These are phyloP conservation scores for Gallinago solitaria DNA, from an alignment of 2,797 vertebrate species.

Conservation along the genomic window DNA sequence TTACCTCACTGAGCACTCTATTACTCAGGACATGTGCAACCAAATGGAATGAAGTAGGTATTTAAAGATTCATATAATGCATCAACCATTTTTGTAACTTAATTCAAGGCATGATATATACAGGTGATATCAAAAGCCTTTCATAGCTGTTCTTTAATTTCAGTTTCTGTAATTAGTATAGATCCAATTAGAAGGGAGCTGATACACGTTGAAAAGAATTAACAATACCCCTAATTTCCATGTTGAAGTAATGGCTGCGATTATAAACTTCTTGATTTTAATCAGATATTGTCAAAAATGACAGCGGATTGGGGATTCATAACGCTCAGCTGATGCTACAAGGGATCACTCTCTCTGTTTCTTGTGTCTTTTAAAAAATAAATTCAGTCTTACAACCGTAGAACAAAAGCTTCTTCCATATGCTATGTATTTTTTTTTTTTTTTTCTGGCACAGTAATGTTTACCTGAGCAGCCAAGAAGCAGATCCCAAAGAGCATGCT, in stretches of 20 bases:
- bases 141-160: constrained; percentile 47
- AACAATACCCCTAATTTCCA: constrained; percentile 49
- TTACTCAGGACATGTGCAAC: neutral
- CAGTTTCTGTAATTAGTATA: constrained; percentile 35
- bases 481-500: neutral
- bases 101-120: constrained; percentile 28
- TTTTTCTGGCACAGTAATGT: neutral
- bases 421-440: accelerated
- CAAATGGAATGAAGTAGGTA: neutral
- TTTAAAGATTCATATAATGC: neutral
- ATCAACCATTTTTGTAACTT: constrained; percentile 31
- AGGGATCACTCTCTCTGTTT: neutral
- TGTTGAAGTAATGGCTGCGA: constrained; percentile 51
- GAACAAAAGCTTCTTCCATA: neutral
- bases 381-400: neutral
- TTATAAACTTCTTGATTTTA: constrained; percentile 55
- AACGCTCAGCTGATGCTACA: neutral
- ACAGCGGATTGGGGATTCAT: constrained; percentile 6
- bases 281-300: constrained; percentile 41
- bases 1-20: neutral
- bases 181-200: constrained; percentile 43
- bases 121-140: constrained; percentile 36
- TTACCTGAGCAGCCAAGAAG: neutral
- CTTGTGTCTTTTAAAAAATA: neutral
- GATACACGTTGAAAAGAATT: constrained; percentile 21